These are phyloP conservation scores for Cephalopholis sonnerati DNA, from an alignment of 2,113 vertebrate species.

Conservation along the genomic window DNA sequence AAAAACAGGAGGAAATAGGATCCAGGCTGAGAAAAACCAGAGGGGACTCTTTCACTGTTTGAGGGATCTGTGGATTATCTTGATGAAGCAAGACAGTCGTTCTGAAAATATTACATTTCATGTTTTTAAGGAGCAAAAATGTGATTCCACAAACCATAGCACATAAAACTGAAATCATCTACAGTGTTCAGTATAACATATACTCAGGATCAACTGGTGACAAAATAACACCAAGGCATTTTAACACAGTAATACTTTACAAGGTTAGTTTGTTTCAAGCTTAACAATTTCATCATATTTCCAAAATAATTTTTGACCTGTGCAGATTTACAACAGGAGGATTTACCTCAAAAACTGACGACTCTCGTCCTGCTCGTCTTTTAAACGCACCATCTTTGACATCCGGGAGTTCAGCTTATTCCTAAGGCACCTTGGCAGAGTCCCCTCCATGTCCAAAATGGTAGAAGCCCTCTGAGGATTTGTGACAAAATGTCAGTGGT, in stretches of 20 bases:
- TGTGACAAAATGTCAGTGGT: background rate
- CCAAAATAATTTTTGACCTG: background rate
- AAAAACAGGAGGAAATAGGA: no score
- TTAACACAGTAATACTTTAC: background rate
- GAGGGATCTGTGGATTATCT: no score
- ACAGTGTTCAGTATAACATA: background rate
- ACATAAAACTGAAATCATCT: no score
- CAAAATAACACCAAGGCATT: background rate
- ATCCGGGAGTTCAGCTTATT: slow-evolving; percentile 81
- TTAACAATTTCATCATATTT: background rate
- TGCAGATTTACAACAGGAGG: background rate
- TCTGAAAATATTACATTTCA: no score
- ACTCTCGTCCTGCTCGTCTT: slow-evolving; percentile 82
- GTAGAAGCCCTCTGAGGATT: slow-evolving; percentile 88
- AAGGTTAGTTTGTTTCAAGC: background rate
- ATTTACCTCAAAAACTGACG: slow-evolving; percentile 89
- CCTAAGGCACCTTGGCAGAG: slow-evolving; percentile 84
- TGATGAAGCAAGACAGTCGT: no score
- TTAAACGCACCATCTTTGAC: slow-evolving; percentile 82
- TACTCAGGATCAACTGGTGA: background rate
- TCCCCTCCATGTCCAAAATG: slow-evolving; percentile 91
- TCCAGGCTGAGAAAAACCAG: no score
- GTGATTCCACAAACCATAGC: no score
- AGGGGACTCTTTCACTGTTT: no score
- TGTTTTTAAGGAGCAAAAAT: no score